Evolutionary conservation across 2,797 vertebrate species (phyloP).

Genomic region (Myripristis jacobus): DNA sequence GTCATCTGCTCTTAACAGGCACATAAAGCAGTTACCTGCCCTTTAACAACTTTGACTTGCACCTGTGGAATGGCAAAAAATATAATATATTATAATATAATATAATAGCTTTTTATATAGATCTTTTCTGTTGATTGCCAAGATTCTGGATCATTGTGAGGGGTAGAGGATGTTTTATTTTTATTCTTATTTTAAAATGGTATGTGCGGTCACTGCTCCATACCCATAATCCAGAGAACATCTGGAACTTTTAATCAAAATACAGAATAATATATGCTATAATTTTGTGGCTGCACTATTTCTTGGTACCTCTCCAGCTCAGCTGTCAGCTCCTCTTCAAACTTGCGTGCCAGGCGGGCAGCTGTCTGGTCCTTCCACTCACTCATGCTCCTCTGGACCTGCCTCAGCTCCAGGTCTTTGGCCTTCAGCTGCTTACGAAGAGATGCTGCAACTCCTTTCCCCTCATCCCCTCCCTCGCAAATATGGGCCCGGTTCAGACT

Average conservation of each 20-base stretch:
- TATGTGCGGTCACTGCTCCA: not conserved
- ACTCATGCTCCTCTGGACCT: conserved; percentile 79
- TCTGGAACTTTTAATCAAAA: not conserved
- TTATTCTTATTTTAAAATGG: not conserved
- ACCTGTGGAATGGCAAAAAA: conserved; percentile 72
- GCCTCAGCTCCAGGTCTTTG: conserved; percentile 80
- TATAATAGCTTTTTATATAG: not conserved
- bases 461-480: conserved; percentile 49
- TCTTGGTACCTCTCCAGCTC: conserved; percentile 81
- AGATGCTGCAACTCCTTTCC: conserved; percentile 51
- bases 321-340: conserved; percentile 78
- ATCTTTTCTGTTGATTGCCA: not conserved
- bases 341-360: conserved; percentile 75
- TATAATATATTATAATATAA: conserved; percentile 26
- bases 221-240: not conserved
- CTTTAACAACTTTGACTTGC: conserved; percentile 79
- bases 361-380: conserved; percentile 82
- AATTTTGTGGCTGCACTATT: not conserved
- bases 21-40: conserved; percentile 76
- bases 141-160: not conserved
- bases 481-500: conserved; percentile 68
- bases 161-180: not conserved
- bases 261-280: too few species aligned
- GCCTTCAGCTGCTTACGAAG: conserved; percentile 77
- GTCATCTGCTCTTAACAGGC: conserved; percentile 27